Conservation (phyloP, 2,113 vertebrate genomes). For the Erpornis zantholeuca region DNA sequence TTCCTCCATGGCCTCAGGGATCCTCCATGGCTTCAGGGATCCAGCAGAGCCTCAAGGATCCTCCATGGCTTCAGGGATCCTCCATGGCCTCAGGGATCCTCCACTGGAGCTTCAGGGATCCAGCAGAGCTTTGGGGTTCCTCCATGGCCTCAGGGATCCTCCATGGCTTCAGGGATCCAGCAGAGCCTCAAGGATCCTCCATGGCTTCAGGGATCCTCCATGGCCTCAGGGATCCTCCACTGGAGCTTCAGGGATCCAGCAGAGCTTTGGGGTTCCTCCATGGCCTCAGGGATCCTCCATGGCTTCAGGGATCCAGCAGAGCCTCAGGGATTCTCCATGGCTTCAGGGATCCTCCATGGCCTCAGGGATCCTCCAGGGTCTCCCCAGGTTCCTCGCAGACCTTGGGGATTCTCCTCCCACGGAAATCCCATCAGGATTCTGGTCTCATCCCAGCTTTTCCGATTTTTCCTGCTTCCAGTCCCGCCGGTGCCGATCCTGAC, state of each 20-base stretch:
- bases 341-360: fast-evolving
- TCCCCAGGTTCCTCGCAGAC: not conserved
- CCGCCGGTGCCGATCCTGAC: not conserved
- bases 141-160: fast-evolving
- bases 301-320: not conserved
- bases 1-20: not conserved
- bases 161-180: not conserved
- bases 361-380: not conserved
- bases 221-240: not conserved
- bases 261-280: fast-evolving
- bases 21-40: not conserved
- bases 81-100: too few species aligned
- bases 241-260: not conserved
- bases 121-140: too few species aligned
- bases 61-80: fast-evolving
- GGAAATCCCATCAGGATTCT: not conserved
- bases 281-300: too few species aligned
- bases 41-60: not conserved
- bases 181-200: fast-evolving
- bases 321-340: too few species aligned
- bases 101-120: not conserved
- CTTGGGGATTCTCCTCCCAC: fast-evolving
- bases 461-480: not conserved
- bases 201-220: fast-evolving
- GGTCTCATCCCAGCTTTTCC: not conserved